Conservation (phyloP, 2,888 invertebrate species). For the Eulithis testata region DNA sequence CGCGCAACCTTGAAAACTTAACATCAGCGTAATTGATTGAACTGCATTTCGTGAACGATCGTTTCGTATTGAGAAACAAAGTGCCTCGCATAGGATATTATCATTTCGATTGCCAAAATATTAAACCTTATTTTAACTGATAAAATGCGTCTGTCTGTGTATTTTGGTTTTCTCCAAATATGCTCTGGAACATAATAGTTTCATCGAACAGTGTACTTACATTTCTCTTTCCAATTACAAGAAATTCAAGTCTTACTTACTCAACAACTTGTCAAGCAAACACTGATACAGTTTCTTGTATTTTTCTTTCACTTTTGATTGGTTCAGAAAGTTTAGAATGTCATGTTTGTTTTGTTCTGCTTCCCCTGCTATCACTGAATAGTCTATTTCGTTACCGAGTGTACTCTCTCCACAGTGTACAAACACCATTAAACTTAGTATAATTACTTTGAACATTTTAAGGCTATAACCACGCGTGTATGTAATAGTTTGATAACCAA, state of each 20-base stretch:
- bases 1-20: no score
- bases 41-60: no score
- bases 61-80: no score
- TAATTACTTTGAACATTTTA: conserved; percentile 21
- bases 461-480: neutral
- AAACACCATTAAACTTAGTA: conserved; percentile 21
- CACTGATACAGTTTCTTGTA: conserved; percentile 64
- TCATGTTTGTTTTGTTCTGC: conserved; percentile 68
- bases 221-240: neutral
- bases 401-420: conserved; percentile 42
- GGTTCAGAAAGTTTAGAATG: conserved; percentile 66
- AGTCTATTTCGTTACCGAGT: conserved; percentile 61
- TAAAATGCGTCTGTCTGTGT: no score
- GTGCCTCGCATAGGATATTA: no score
- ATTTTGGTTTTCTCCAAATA: no score
- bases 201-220: no score
- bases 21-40: no score
- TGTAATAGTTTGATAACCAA: neutral
- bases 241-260: conserved; percentile 47
- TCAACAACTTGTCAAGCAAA: conserved; percentile 60
- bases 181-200: no score
- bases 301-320: conserved; percentile 55
- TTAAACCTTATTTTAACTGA: no score
- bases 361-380: conserved; percentile 62
- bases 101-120: no score